Evolutionary conservation across 2,888 invertebrate species (phyloP).

Genomic region (Troides aeacus): DNA sequence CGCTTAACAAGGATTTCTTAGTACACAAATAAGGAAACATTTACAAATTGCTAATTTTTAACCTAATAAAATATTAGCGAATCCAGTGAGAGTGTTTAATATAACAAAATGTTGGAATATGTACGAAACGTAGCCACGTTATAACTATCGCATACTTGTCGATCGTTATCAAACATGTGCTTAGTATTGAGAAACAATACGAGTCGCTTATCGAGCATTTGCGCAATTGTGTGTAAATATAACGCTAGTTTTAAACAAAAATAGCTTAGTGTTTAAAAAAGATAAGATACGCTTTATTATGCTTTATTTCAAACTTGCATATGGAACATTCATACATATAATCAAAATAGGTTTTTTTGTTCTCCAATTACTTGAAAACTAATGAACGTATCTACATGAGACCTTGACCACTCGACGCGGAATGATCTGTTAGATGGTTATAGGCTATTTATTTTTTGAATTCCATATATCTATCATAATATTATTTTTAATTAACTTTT

Average conservation of each 20-base stretch:
- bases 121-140: constrained; percentile 9
- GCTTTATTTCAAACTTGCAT: not conserved
- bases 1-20: constrained; percentile 39
- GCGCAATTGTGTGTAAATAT: constrained; percentile 14
- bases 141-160: not conserved
- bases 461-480: too few relatives aligned
- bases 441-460: too few relatives aligned
- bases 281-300: not conserved
- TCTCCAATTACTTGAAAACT: too few relatives aligned
- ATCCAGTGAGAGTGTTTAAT: not conserved
- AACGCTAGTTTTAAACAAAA: constrained; percentile 12
- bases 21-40: not conserved
- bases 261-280: not conserved
- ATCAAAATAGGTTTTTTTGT: too few relatives aligned
- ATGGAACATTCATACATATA: too few relatives aligned
- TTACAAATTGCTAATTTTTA: not conserved
- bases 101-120: constrained; percentile 5
- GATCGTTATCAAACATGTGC: constrained; percentile 20
- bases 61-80: not conserved
- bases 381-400: too few relatives aligned
- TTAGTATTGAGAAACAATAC: constrained; percentile 16
- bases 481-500: too few relatives aligned
- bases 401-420: too few relatives aligned
- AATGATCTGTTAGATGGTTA: too few relatives aligned
- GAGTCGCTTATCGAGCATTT: constrained; percentile 18